phyloP scores from a whole-genome alignment of 2,888 invertebrate species.

The Drosophila prostipennis region DNA sequence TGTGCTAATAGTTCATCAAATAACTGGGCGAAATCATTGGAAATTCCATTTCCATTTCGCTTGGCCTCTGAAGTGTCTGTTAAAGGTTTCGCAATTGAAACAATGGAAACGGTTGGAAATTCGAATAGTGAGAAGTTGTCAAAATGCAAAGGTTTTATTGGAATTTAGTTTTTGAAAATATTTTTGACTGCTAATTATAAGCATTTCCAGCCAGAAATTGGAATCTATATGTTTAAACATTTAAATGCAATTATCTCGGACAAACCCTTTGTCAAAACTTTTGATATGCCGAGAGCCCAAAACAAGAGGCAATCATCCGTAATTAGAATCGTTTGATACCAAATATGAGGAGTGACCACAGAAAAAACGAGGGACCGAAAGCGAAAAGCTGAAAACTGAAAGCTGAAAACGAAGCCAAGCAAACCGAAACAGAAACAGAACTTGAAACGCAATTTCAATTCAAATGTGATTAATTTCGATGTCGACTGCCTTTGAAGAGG shows the following conservation, averaged over 20 bases:
- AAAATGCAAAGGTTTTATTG: too few relatives aligned
- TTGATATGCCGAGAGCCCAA: neutral
- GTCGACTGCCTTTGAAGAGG: slow-evolving; percentile 61
- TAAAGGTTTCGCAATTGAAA: too few relatives aligned
- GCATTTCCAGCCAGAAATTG: too few relatives aligned
- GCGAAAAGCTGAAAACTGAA: neutral
- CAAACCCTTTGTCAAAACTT: neutral
- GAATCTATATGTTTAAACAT: too few relatives aligned
- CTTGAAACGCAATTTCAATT: slow-evolving; percentile 65
- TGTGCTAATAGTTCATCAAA: slow-evolving; percentile 34
- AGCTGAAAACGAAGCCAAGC: slow-evolving; percentile 14
- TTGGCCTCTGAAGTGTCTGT: neutral
- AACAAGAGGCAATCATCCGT: slow-evolving; percentile 20
- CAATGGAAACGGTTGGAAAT: neutral
- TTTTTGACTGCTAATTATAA: too few relatives aligned
- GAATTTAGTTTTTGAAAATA: too few relatives aligned
- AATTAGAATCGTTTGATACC: slow-evolving; percentile 34
- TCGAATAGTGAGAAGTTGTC: neutral
- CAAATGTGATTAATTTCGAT: slow-evolving; percentile 69
- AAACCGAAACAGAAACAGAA: slow-evolving; percentile 9
- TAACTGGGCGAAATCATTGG: slow-evolving; percentile 19
- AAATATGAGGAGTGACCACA: slow-evolving; percentile 28
- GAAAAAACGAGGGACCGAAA: neutral
- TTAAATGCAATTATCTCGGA: too few relatives aligned
- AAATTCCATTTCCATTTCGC: slow-evolving; percentile 16